Evolutionary conservation across 2,797 vertebrate species (phyloP), one percentile per base, ranked within the genome.

Genomic region (Amniataba percoides): DNA sequence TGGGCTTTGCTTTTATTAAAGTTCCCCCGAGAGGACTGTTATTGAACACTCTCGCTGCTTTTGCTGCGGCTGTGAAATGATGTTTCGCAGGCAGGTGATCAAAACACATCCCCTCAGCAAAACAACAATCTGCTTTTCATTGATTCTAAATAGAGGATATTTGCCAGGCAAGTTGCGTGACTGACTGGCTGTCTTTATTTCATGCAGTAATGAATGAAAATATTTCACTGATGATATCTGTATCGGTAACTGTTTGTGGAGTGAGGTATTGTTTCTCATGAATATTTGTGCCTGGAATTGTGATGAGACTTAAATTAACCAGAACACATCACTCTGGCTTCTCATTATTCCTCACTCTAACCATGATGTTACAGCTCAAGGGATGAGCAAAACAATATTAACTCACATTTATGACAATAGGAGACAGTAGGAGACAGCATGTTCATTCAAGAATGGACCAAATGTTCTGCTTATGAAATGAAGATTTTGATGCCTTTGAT

Each of bases 381-480:
- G 23, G 12, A 74, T 80, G 49, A 77, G n/a, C 27, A 31, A 61
- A 70, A 63, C 36, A 46, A 13, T 19, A 59, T 57, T 36, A 45
- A 46, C 2, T 14, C 12, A 19, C 5, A 53, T 49, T 60, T 59
- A 42, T 40, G 3, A 49, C 46, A 65, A 63, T 14, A 78, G 14
- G 34, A 56, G 39, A 39, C 23, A 73, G 55, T 12, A 61, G 11
- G 34, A 31, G 27, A 31, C 27, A 31, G 14, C 27, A 43, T 21
- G 23, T 48, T 70, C n/a, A 61, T 65, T 21, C 45, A 5, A 48
- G 65, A n/a, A 64, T 51, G 34, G 16, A 61, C 42, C 18, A 60
- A 78, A 75, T 71, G 34, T 64, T 56, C 57, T 21, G 12, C 34
- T 63, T 43, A 15, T 46, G 21, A 63, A 64, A 71, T 12, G 3